Base-by-base conservation (phyloP, 2,797 vertebrate genomes). In the Notolabrus celidotus region DNA sequence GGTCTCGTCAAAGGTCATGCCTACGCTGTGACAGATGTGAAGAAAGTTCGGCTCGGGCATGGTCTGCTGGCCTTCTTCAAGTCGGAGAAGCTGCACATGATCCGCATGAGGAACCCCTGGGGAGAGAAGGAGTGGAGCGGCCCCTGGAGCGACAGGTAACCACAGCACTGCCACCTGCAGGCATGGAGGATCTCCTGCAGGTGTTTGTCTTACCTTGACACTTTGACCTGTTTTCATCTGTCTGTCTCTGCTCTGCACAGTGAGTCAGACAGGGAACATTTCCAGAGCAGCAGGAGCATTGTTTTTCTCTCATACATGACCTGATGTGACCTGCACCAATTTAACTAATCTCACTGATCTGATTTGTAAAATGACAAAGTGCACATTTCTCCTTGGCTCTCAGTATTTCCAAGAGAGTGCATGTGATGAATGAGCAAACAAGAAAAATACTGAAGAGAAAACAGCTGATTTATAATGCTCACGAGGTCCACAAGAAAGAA, bases 1-100 rank as follows among this genome's bases (percentile, higher is more conserved):
- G 98, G 98, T 2, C 89, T 99, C 83, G 98, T 99, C 77, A 99
- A 99, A 85, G 98, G 98, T n/a, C 98, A 99, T 0, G 98, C 97
- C 0, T 99, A 99, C 0, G 97, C 97, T 0, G 95, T 99, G 77
- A 99, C 97, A 0, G 97, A 99, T 0, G 96, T 99, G 14, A 92
- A 95, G 36, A 97, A 95, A 83, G 96, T 98, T 38, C 93, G 97
- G 1, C 92, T 99, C 19, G 98, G 98, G 61, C 96, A 96, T 0
- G 97, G 98, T 0, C 92, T 99, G 16, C 87, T 99, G 71, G 95
- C 98, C 33, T 98, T 95, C 85, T 99, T 99, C 91, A 98, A 97
- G 67, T 96, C 97, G 0, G 98, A 99, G 89, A 97, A 97, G 85
- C 92, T 99, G 74, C 95, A 95, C 56, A 99, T 99, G 97, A 99